Conservation (phyloP, 2,113 vertebrate species). For the Marcusenius ussheri region DNA sequence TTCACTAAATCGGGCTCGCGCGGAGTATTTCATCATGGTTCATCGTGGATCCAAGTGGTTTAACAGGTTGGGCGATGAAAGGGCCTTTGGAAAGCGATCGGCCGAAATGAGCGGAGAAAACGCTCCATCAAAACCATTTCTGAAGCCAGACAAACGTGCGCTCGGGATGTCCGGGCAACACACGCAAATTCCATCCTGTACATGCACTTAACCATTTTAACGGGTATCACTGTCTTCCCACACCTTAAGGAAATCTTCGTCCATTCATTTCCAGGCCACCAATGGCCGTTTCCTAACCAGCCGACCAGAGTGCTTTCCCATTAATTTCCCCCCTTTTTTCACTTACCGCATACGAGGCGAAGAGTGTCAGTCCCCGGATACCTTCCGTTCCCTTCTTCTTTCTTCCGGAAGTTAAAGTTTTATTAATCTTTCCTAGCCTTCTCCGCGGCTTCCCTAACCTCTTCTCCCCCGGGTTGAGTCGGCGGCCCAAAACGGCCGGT, state of each 20-base stretch:
- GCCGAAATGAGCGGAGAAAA: neutral
- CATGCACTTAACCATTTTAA: neutral
- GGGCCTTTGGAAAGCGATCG: neutral
- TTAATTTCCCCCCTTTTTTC: neutral
- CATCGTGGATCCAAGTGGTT: neutral
- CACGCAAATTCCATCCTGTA: neutral
- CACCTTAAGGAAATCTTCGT: neutral
- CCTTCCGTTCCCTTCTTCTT: neutral
- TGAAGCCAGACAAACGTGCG: neutral
- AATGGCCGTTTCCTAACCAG: neutral
- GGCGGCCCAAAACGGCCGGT: neutral
- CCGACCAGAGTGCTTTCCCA: neutral
- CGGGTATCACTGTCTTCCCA: neutral
- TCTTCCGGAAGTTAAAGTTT: constrained; percentile 23
- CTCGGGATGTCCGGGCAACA: neutral
- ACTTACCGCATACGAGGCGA: constrained; percentile 21
- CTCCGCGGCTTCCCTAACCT: neutral
- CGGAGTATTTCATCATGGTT: neutral
- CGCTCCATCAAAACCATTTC: neutral
- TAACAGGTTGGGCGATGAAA: constrained; percentile 7
- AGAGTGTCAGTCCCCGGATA: neutral
- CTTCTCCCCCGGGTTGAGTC: neutral
- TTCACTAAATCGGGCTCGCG: neutral
- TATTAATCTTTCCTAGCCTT: constrained; percentile 10
- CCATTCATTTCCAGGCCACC: neutral